Base-by-base conservation (phyloP, 2,113 vertebrate species). In the Siniperca knerii region DNA sequence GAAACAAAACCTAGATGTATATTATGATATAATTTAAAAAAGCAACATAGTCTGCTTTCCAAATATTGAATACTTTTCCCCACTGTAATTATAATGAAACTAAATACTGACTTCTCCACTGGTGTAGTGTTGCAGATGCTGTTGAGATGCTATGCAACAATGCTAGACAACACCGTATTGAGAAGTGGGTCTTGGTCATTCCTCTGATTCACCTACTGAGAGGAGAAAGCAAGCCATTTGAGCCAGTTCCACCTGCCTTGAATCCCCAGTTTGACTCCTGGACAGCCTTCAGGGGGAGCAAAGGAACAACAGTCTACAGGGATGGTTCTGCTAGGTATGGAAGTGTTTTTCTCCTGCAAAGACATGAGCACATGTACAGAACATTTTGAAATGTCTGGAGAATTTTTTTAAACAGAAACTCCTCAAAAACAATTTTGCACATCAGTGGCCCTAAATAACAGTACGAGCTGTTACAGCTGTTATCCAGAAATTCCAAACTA, bases 251-350 rank as follows among this genome's bases (percentile, higher is more conserved):
- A 79, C 23, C 55, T 12, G 67, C 21, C 37, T 4, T 16, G 52
- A 77, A 81, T 20, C 79, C 0, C 96, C 37, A 66, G 0, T 76
- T 0, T 0, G 62, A 93, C 8, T 62, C 1, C 0, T 97, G 95
- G 96, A 94, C 79, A 0, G 92, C 91, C 52, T 92, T 96, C 1
- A 93, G 92, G 84, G 78, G 0, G 1, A 9, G 6, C 40, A 54
- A 23, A 35, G n/a, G 48, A 73, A 16, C 16, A 60, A 5, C 46
- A 9, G 2, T 6, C 35, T 8, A 23, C 50, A 20, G 3, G 7
- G 54, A 25, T 0, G 2, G 9, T 52, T 0, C 15, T 18, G 0
- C 11, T 2, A 57, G 2, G 78, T 78, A 81, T 21, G 0, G 0
- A 67, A 33, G 4, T 76, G 2, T 75, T 72, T 62, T 46, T 71